Conservation (phyloP, 92 coral and sea anemone genomes). For the Nematostella vectensis region DNA sequence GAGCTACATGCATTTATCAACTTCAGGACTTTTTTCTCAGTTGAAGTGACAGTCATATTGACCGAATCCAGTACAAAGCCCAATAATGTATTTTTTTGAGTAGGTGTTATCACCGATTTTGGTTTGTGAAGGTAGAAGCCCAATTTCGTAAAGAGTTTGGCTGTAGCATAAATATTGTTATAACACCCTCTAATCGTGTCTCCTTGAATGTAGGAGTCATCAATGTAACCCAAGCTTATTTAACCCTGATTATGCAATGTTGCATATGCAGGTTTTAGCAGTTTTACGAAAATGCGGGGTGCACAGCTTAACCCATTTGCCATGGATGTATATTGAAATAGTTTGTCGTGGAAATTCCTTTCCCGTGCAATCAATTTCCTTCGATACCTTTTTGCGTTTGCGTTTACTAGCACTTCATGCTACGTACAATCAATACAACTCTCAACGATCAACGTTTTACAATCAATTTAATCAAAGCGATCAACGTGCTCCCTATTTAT, state of each 20-base stretch:
- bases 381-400: too few relatives aligned
- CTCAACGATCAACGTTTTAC: too few relatives aligned
- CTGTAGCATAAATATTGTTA: conserved; percentile 38
- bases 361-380: too few relatives aligned
- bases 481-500: too few relatives aligned
- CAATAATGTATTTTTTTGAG: conserved; percentile 27
- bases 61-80: conserved; percentile 29
- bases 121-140: conserved; percentile 40
- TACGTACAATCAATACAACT: too few relatives aligned
- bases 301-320: conserved; percentile 53
- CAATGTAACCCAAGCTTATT: conserved; percentile 42
- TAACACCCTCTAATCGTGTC: conserved; percentile 29
- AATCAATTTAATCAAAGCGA: too few relatives aligned
- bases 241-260: conserved; percentile 36
- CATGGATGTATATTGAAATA: conserved; percentile 46
- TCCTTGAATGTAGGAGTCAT: conserved; percentile 49
- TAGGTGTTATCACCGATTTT: conserved; percentile 41
- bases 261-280: conserved; percentile 47
- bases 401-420: too few relatives aligned
- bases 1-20: conserved; percentile 20
- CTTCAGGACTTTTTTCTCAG: conserved; percentile 27
- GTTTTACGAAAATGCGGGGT: conserved; percentile 51
- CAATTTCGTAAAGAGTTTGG: conserved; percentile 18
- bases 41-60: conserved; percentile 34
- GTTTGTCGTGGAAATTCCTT: too few relatives aligned